Percentiles rank a stretch among this genome's conserved stretches.
These are phyloP conservation scores for Erythrolamprus reginae DNA, from an alignment of 2,113 vertebrate genomes.

Conservation along the genomic window DNA sequence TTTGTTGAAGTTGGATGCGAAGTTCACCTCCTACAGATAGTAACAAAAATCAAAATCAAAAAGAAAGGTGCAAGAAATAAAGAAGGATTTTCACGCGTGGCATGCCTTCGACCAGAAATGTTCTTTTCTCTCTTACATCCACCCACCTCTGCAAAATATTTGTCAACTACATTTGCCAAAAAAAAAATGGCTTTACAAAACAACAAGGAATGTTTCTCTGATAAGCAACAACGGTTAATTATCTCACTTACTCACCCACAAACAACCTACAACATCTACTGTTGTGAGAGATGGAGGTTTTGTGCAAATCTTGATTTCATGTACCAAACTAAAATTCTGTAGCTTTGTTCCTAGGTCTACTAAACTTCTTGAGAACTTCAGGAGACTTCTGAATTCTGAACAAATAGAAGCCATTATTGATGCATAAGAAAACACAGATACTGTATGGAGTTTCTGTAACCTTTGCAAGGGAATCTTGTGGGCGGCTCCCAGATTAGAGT, in stretches of 20 bases:
- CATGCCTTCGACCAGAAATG: fast-evolving
- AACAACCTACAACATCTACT: neutral
- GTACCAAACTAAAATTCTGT: neutral
- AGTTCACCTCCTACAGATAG: fast-evolving
- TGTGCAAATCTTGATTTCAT: neutral
- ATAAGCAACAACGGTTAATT: neutral
- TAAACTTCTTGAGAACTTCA: neutral
- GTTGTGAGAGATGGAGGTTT: neutral
- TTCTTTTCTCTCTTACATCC: neutral
- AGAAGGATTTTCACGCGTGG: neutral
- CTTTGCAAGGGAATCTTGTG: neutral
- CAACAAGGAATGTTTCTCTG: neutral
- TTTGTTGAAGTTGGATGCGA: neutral
- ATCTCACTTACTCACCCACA: neutral
- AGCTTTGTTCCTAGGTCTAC: neutral
- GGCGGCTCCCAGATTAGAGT: neutral
- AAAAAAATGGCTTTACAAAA: neutral
- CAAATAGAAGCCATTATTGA: neutral
- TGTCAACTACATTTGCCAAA: neutral
- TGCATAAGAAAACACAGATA: neutral
- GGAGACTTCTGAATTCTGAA: neutral
- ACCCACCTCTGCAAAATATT: neutral
- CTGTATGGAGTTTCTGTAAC: neutral
- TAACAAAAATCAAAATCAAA: neutral
- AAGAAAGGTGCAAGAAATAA: neutral